Evolutionary conservation across 2,113 vertebrate species (phyloP), one percentile per base, ranked within the genome.

Genomic region (Istiophorus platypterus): DNA sequence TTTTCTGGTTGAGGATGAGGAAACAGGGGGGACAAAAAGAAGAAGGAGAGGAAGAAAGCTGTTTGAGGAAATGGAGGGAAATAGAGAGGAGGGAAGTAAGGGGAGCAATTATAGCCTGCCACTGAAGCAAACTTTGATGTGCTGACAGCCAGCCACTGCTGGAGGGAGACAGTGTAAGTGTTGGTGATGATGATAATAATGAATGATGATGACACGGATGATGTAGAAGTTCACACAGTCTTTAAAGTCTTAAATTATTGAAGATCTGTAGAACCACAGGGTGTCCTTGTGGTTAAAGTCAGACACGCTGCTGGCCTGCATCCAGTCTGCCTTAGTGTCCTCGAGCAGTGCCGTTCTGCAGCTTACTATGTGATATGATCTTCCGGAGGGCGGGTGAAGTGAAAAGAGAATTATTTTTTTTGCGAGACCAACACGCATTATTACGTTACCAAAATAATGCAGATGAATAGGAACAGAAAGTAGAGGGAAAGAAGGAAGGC

Each of bases 121-220:
- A 69, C 72, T 75, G 74, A 14, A 39, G 73, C 63, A 47, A 80
- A 89, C 76, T 84, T 85, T 89, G 88, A 91, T 91, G 89, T 86
- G 89, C 80, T 87, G 89, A 90, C 91, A 91, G 78, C 11, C 66
- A 81, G 85, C 51, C 80, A 80, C 69, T 78, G 85, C 91, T 89
- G 88, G 42, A 80, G 88, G 87, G 80, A 83, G 82, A 80, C 61
- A 54, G 72, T 52, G 58, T 8, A 29, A 82, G 58, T 52, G 62
- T 26, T 80, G 64, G 34, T 70, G 84, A 51, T 66, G 87, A 77
- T 83, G 85, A 84, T 82, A 84, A 84, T 82, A 84, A 87, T 88
- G 76, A 82, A 70, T 75, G 78, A 73, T 76, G 84, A 80, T 88
- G 85, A 88, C 80, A 76, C 61, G 37, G 78, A 83, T 79, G 80